Conservation (phyloP, 2,888 invertebrate species). For the Tenthredo notha region DNA sequence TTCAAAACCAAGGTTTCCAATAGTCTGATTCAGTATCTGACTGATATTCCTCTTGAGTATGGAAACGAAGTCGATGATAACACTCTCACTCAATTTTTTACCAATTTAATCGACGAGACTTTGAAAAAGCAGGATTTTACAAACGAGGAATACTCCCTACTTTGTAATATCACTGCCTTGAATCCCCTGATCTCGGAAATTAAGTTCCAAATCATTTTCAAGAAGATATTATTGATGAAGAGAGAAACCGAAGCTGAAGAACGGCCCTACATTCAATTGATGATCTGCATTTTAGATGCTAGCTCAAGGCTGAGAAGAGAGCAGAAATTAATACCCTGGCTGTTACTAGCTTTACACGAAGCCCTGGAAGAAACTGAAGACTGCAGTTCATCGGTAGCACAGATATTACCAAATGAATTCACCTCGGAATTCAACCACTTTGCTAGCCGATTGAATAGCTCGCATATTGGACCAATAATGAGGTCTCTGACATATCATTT, state of each 20-base stretch:
- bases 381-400: slow-evolving; percentile 9
- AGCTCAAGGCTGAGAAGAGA: slow-evolving; percentile 69
- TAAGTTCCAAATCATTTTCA: slow-evolving; percentile 65
- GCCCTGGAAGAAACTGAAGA: slow-evolving; percentile 46
- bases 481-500: slow-evolving; percentile 69
- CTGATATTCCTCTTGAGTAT: slow-evolving; percentile 68
- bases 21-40: slow-evolving; percentile 61
- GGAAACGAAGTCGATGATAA: slow-evolving; percentile 65
- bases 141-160: slow-evolving; percentile 63
- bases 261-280: slow-evolving; percentile 60
- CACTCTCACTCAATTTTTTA: slow-evolving; percentile 66
- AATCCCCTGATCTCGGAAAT: slow-evolving; percentile 72
- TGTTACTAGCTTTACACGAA: slow-evolving; percentile 66
- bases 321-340: slow-evolving; percentile 70
- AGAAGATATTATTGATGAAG: slow-evolving; percentile 63
- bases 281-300: slow-evolving; percentile 66
- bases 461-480: slow-evolving; percentile 66
- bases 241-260: slow-evolving; percentile 58
- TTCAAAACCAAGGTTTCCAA: slow-evolving; percentile 61
- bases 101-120: slow-evolving; percentile 64
- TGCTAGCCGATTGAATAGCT: slow-evolving; percentile 64
- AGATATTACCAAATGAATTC: slow-evolving; percentile 45
- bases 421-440: slow-evolving; percentile 59
- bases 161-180: slow-evolving; percentile 65
- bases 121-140: slow-evolving; percentile 59